phyloP scores from a whole-genome alignment of 2,888 invertebrate genomes.

The Phytoseiulus persimilis region DNA sequence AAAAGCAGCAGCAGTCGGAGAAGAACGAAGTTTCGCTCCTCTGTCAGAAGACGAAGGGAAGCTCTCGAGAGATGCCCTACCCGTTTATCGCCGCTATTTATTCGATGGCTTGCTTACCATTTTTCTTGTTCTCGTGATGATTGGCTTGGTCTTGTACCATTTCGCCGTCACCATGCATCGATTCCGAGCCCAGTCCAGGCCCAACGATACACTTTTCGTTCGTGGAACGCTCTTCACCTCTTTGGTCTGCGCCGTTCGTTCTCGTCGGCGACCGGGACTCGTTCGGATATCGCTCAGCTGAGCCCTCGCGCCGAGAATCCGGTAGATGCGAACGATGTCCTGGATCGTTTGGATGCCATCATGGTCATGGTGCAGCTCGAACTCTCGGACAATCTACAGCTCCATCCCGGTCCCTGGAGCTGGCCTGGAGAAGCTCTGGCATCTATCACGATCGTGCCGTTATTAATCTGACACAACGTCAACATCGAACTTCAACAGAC shows the following conservation, averaged over 20 bases:
- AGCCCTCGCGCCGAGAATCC: no score
- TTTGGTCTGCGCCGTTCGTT: no score
- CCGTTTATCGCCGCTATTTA: conserved; percentile 5
- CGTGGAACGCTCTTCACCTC: no score
- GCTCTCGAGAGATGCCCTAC: background rate
- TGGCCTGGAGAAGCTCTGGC: background rate
- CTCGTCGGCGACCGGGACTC: no score
- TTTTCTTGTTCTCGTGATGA: background rate
- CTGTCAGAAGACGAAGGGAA: background rate
- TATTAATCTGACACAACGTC: background rate
- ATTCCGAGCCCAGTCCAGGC: background rate
- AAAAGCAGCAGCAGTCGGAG: background rate
- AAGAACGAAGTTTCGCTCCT: background rate
- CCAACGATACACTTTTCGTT: background rate
- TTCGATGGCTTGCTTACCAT: conserved; percentile 5
- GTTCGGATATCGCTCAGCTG: no score
- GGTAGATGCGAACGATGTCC: no score
- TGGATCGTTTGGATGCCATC: no score
- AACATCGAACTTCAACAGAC: background rate
- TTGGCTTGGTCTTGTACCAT: background rate
- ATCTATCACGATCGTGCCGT: background rate
- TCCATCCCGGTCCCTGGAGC: no score
- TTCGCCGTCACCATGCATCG: background rate
- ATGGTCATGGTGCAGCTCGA: no score
- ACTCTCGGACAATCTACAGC: no score